Base-by-base conservation (phyloP, 2,113 vertebrate species). In the Phoxinus phoxinus region DNA sequence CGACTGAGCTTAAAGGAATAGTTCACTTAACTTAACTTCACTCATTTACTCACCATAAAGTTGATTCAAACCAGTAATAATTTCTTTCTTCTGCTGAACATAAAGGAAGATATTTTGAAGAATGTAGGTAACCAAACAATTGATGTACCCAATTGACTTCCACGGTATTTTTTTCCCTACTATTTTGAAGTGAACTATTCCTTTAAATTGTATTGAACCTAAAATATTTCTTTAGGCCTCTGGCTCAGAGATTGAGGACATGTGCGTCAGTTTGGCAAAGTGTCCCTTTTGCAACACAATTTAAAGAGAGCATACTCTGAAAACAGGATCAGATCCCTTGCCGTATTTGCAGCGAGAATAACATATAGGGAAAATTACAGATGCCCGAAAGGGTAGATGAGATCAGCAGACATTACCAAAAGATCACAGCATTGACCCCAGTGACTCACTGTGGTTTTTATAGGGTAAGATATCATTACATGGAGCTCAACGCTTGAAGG, bases 401-500 rank as follows among this genome's bases (percentile, higher is more conserved):
- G 19, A 67, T 85, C 87, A 86, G 27, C 84, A 78, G 61, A 59
- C 80, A 73, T 78, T 59, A 72, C 72, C 13, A 37, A 17, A 53
- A 46, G 86, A 82, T 53, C 78, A 53, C 72, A 82, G 48, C 27
- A 4, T 8, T 87, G 78, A 85, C 73, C 78, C 44, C 71, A 69
- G 61, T 76, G 83, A 85, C 77, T 85, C 83, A 84, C 63, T 80
- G 23, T 21, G 44, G 48, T 11, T 76, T 81, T 67, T 85, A 79
- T 80, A 82, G 74, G 19, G 72, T 87, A 80, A 87, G 76, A 73
- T 74, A 80, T 65, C 56, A 75, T 78, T 69, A 85, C 76, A 85
- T 78, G 72, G 69, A 87, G 59, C 75, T 59, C 46, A 76, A 17
- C 56, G 61, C 53, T 53, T 80, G 37, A 63, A 63, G n/a, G n/a